These are phyloP conservation scores for Propithecus coquereli DNA, from an alignment of 2,113 vertebrate genomes.

Conservation along the genomic window DNA sequence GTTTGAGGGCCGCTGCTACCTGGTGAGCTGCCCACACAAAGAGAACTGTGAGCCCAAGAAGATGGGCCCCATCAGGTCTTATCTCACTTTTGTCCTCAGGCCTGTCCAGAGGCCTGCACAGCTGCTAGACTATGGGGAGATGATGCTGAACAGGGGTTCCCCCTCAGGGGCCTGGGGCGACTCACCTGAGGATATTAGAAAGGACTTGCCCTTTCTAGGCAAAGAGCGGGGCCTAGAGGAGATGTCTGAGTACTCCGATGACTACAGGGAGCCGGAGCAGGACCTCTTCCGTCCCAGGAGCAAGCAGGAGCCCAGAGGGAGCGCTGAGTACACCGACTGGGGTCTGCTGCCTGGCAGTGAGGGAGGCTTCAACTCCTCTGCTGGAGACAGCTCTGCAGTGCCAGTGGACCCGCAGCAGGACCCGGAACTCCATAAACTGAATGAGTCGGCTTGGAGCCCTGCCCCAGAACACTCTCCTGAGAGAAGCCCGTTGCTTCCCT, in stretches of 20 bases:
- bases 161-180: constrained; percentile 72
- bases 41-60: constrained; percentile 87
- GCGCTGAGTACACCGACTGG: constrained; percentile 74
- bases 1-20: constrained; percentile 89
- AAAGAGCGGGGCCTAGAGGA: constrained; percentile 79
- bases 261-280: constrained; percentile 79
- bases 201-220: constrained; percentile 83
- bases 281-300: constrained; percentile 64
- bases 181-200: constrained; percentile 76
- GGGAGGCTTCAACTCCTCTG: constrained; percentile 80
- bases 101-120: constrained; percentile 80
- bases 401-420: constrained; percentile 25
- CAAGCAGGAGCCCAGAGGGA: constrained; percentile 70
- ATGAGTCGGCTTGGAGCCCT: constrained; percentile 15
- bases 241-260: constrained; percentile 82
- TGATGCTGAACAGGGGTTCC: constrained; percentile 77
- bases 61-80: constrained; percentile 83
- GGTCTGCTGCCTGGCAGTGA: constrained; percentile 64
- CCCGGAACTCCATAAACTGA: constrained; percentile 32
- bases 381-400: constrained; percentile 48
- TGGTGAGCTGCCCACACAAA: constrained; percentile 88
- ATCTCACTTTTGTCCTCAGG: constrained; percentile 87
- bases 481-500: not conserved
- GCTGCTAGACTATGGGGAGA: constrained; percentile 81
- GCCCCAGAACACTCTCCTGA: not conserved